Conservation (phyloP, 2,888 invertebrate species). For the Pycnomerus fuliginosus region DNA sequence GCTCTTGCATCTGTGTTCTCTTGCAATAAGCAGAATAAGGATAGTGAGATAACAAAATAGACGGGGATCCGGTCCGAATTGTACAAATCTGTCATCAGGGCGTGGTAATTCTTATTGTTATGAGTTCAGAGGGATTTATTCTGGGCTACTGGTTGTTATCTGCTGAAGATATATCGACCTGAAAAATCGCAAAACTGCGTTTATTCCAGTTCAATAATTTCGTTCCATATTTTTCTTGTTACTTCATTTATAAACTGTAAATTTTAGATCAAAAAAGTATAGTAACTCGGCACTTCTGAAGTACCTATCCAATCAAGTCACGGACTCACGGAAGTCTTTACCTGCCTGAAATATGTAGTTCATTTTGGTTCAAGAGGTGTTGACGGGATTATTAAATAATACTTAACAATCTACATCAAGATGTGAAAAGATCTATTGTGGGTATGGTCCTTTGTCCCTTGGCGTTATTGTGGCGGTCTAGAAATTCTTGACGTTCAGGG, state of each 20-base stretch:
- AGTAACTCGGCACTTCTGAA: too few species aligned
- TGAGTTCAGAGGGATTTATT: conserved; percentile 36
- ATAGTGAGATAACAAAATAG: conserved; percentile 24
- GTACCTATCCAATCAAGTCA: too few species aligned
- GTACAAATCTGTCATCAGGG: conserved; percentile 35
- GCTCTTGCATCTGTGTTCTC: conserved; percentile 25
- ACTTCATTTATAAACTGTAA: too few species aligned
- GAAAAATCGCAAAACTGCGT: too few species aligned
- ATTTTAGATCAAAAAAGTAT: too few species aligned
- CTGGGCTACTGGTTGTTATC: conserved; percentile 3
- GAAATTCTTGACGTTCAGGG: too few species aligned
- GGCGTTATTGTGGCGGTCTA: too few species aligned
- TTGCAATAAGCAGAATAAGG: conserved; percentile 19
- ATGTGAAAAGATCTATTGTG: conserved; percentile 2
- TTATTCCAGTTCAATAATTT: too few species aligned
- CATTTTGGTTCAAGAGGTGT: conserved; percentile 29
- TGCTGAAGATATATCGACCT: background rate
- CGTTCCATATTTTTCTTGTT: too few species aligned
- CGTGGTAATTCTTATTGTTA: conserved; percentile 37
- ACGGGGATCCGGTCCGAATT: conserved; percentile 25
- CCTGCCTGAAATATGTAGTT: conserved; percentile 6
- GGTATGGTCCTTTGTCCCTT: background rate
- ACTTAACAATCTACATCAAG: conserved; percentile 4
- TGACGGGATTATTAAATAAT: conserved; percentile 18
- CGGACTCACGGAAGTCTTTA: conserved; percentile 2